Percentiles rank a stretch among this genome's conserved stretches.
Conservation (phyloP, 2,888 invertebrate species). For the Rhamphomyia laevipes region DNA sequence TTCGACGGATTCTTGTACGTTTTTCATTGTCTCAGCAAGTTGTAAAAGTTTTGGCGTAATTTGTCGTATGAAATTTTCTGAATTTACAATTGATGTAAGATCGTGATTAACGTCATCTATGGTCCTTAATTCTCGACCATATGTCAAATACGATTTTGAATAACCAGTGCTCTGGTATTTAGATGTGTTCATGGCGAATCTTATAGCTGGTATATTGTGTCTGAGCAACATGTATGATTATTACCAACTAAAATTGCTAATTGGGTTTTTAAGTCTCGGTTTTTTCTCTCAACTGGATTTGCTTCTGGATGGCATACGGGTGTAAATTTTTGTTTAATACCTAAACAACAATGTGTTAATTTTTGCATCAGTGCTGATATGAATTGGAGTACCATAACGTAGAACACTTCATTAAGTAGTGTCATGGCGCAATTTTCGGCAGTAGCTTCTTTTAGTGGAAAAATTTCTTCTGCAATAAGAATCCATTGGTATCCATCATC, state of each 20-base stretch:
- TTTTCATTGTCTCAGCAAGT: neutral
- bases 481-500: constrained; percentile 19
- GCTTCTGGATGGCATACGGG: constrained; percentile 27
- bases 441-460: constrained; percentile 21
- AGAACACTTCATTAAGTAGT: constrained; percentile 24
- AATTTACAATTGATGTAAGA: constrained; percentile 14
- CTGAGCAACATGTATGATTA: constrained; percentile 4
- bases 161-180: constrained; percentile 19
- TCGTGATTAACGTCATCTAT: constrained; percentile 20
- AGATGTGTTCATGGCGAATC: constrained; percentile 29
- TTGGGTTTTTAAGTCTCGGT: constrained; percentile 14
- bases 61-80: constrained; percentile 2
- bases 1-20: neutral
- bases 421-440: constrained; percentile 21
- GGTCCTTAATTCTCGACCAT: constrained; percentile 25
- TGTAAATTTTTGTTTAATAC: constrained; percentile 9
- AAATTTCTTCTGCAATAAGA: constrained; percentile 22
- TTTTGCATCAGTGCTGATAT: constrained; percentile 27
- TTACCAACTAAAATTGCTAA: constrained; percentile 11
- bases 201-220: constrained; percentile 21
- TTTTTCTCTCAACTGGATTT: constrained; percentile 23
- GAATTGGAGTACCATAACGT: constrained; percentile 28
- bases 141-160: constrained; percentile 25
- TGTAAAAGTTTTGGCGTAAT: neutral
- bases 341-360: constrained; percentile 9